A percentile compares a stretch with the other conserved stretches of the same genome.
phyloP scores from a whole-genome alignment of 2,797 vertebrate genomes.

The Ibycter americanus region DNA sequence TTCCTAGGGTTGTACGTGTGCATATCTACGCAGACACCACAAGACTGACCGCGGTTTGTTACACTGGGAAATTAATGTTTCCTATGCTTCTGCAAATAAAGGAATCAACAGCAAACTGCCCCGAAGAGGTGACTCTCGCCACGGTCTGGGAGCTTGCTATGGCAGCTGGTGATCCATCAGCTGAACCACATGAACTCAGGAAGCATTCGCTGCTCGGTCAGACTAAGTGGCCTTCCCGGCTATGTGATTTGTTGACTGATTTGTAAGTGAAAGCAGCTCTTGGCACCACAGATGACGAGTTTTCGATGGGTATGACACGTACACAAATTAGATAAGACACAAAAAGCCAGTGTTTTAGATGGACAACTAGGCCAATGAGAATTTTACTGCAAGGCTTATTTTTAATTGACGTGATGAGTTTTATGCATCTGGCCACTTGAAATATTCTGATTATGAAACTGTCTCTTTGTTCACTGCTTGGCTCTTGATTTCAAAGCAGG shows the following conservation, averaged over 20 bases:
- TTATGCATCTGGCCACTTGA: neutral
- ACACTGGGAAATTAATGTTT: neutral
- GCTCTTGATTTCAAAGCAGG: neutral
- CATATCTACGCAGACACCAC: fast-evolving
- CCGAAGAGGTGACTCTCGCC: neutral
- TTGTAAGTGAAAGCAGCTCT: neutral
- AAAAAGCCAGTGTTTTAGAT: neutral
- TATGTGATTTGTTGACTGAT: neutral
- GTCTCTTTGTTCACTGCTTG: neutral
- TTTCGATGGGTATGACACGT: neutral
- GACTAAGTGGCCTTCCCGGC: neutral
- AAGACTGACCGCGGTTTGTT: neutral
- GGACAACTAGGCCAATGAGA: neutral
- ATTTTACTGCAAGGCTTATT: neutral
- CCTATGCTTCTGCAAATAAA: neutral
- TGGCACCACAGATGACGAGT: neutral
- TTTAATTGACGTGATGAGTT: neutral
- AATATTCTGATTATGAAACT: neutral
- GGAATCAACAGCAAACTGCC: neutral
- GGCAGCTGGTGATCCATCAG: neutral
- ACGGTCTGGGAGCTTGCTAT: fast-evolving
- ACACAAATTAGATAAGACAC: neutral
- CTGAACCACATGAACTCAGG: neutral
- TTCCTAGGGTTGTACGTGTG: neutral
- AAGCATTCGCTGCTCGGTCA: neutral